Percentiles rank a stretch among this genome's conserved stretches.
Conservation (phyloP, 1,140 invertebrate species). For the Cherax destructor region DNA sequence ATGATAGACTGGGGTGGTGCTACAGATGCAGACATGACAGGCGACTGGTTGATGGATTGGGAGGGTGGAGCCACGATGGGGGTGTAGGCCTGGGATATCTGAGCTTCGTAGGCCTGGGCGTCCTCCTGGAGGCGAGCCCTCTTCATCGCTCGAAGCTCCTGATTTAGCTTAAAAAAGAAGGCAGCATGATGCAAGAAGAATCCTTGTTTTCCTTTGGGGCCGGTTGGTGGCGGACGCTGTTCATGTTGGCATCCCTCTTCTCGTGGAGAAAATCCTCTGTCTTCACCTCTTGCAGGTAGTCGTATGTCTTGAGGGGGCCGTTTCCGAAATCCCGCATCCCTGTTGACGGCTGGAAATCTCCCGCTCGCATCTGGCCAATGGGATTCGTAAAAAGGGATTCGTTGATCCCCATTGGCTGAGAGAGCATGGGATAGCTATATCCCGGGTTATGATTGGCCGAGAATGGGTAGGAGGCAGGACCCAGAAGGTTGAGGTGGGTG, state of each 20-base stretch:
- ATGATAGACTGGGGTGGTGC: conserved; percentile 15
- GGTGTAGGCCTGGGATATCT: conserved; percentile 36
- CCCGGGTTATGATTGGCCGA: conserved; percentile 68
- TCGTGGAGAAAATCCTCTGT: conserved; percentile 68
- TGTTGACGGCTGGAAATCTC: conserved; percentile 65
- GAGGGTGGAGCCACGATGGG: conserved; percentile 41
- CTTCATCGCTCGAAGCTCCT: conserved; percentile 71
- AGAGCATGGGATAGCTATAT: conserved; percentile 70
- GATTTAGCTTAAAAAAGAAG: conserved; percentile 72
- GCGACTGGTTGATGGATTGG: conserved; percentile 36
- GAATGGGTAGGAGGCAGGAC: conserved; percentile 64
- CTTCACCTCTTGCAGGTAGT: conserved; percentile 70
- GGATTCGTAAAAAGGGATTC: conserved; percentile 69
- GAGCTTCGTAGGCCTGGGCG: conserved; percentile 44
- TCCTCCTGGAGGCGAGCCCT: conserved; percentile 51
- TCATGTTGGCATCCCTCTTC: conserved; percentile 65
- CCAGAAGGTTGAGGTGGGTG: conserved; percentile 65
- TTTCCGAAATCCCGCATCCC: conserved; percentile 58
- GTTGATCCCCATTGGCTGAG: conserved; percentile 68
- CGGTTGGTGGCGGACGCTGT: conserved; percentile 48
- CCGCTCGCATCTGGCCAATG: conserved; percentile 62
- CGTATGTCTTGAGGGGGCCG: conserved; percentile 60
- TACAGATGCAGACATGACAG: neutral
- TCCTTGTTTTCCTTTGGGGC: conserved; percentile 68
- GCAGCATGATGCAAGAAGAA: conserved; percentile 67